Conservation (phyloP, 2,888 invertebrate species). For the Cacoxenus indagator region DNA sequence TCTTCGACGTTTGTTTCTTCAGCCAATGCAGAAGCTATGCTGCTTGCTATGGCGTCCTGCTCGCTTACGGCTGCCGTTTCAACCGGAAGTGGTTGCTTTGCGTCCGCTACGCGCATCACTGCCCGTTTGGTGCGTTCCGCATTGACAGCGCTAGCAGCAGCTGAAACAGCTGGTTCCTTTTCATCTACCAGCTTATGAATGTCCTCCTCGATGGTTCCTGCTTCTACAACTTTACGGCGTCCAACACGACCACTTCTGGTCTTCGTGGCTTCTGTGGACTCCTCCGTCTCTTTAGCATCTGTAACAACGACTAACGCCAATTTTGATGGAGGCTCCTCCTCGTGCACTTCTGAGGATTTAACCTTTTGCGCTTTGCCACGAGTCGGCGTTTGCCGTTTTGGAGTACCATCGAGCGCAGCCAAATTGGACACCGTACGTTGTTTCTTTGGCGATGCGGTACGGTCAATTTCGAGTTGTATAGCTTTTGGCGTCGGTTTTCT, state of each 20-base stretch:
- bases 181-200: too few relatives aligned
- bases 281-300: background rate
- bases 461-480: constrained; percentile 45
- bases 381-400: background rate
- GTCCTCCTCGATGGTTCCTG: background rate
- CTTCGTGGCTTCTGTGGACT: background rate
- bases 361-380: constrained; percentile 16
- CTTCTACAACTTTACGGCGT: background rate
- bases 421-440: constrained; percentile 36
- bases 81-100: too few relatives aligned
- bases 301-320: too few relatives aligned
- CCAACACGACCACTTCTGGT: background rate
- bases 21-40: too few relatives aligned
- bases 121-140: too few relatives aligned
- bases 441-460: constrained; percentile 40
- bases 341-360: constrained; percentile 30
- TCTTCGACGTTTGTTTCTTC: background rate
- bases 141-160: too few relatives aligned
- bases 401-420: background rate
- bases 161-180: background rate
- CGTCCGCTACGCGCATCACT: too few relatives aligned
- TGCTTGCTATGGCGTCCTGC: too few relatives aligned
- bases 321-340: constrained; percentile 35
- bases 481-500: constrained; percentile 54
- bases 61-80: too few relatives aligned